Conservation (phyloP, 2,113 vertebrate genomes). For the Oenanthe melanoleuca region DNA sequence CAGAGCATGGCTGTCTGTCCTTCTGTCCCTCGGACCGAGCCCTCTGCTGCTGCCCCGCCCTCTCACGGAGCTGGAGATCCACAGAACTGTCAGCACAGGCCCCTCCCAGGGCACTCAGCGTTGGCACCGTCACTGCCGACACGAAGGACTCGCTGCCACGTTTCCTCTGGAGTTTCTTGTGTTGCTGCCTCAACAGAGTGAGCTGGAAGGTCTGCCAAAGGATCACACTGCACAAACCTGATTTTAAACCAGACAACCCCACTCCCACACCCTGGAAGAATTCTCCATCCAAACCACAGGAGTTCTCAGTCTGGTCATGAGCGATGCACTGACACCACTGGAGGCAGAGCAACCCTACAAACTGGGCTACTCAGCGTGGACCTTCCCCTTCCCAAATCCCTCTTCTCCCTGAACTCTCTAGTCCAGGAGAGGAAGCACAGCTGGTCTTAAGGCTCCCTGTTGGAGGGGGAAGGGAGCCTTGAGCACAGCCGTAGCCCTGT, state of each 20-base stretch:
- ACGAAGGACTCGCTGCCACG: not conserved
- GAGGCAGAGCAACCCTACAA: not conserved
- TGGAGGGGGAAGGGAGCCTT: not conserved
- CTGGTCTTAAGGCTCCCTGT: not conserved
- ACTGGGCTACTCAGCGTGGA: fast-evolving
- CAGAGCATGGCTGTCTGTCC: not conserved
- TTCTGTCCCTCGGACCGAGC: not conserved
- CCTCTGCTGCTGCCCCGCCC: not conserved
- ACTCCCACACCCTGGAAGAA: not conserved
- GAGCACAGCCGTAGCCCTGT: not conserved
- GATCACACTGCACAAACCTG: not conserved
- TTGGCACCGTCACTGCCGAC: not conserved
- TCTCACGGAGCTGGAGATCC: fast-evolving
- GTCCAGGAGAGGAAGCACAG: not conserved
- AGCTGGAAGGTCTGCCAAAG: not conserved
- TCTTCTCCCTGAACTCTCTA: not conserved
- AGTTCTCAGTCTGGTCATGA: fast-evolving
- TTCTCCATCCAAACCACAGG: fast-evolving
- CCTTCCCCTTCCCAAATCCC: not conserved
- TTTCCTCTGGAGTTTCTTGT: not conserved
- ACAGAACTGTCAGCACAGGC: not conserved
- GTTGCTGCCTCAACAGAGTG: fast-evolving
- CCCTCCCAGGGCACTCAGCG: not conserved
- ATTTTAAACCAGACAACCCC: not conserved
- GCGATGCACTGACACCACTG: fast-evolving